phyloP scores from a whole-genome alignment of 2,113 vertebrate species.

The Solenodon paradoxus region DNA sequence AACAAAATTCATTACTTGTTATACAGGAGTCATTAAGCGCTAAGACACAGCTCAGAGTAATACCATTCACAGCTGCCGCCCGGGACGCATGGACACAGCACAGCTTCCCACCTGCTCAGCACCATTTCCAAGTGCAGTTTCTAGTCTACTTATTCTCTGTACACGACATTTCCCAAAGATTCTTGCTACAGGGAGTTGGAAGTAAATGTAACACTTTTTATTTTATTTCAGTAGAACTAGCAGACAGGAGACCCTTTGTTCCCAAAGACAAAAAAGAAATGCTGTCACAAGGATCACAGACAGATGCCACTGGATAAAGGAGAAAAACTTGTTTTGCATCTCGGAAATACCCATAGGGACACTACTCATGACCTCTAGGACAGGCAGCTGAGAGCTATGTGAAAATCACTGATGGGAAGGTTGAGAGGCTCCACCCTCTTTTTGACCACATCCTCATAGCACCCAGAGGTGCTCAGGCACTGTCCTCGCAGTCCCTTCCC shows the following conservation, averaged over 20 bases:
- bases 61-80: fast-evolving
- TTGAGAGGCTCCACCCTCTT: too few relatives aligned
- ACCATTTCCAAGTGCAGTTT: neutral
- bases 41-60: fast-evolving
- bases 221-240: neutral
- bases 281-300: neutral
- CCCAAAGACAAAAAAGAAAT: neutral
- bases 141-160: neutral
- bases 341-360: neutral
- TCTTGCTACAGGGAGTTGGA: neutral
- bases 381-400: fast-evolving
- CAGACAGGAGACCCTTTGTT: neutral
- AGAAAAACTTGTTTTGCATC: neutral
- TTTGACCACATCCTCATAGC: neutral
- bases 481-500: fast-evolving
- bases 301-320: too few relatives aligned
- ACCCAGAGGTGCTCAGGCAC: neutral
- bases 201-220: neutral
- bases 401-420: too few relatives aligned
- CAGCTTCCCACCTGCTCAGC: neutral
- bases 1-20: neutral
- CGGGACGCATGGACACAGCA: fast-evolving
- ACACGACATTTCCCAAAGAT: neutral
- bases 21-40: fast-evolving
- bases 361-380: fast-evolving